These are phyloP conservation scores for Prinia subflava DNA, from an alignment of 2,113 vertebrate species.

Conservation along the genomic window DNA sequence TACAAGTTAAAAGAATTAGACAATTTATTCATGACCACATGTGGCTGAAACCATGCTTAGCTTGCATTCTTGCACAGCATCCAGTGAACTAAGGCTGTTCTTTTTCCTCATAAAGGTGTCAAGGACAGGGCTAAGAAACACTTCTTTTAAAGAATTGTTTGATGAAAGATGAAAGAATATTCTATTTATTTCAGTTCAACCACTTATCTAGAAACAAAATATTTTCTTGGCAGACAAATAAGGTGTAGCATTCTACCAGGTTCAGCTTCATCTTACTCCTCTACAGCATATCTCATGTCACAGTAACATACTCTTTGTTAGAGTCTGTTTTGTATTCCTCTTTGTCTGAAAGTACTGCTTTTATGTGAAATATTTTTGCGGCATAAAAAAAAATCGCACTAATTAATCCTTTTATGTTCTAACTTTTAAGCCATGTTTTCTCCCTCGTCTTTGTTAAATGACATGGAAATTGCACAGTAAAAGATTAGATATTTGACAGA, in stretches of 20 bases:
- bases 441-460: not conserved
- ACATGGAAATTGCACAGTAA: not conserved
- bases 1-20: not conserved
- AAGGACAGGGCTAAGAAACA: not conserved
- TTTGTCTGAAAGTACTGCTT: not conserved
- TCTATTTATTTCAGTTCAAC: conserved; percentile 60
- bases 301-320: not conserved
- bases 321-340: not conserved
- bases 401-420: conserved; percentile 38
- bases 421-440: not conserved
- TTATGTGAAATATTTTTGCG: conserved; percentile 10
- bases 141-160: conserved; percentile 10
- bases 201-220: conserved; percentile 57
- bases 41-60: not conserved
- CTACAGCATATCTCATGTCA: not conserved
- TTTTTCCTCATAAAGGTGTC: conserved; percentile 11
- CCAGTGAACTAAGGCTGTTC: not conserved
- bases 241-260: conserved; percentile 30
- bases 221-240: conserved; percentile 58
- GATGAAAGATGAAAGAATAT: conserved; percentile 12
- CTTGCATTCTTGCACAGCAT: not conserved
- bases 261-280: conserved; percentile 31
- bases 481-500: not conserved
- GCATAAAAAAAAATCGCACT: not conserved
- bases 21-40: not conserved